phyloP scores from a whole-genome alignment of 2,113 vertebrate genomes.

The Numida meleagris region DNA sequence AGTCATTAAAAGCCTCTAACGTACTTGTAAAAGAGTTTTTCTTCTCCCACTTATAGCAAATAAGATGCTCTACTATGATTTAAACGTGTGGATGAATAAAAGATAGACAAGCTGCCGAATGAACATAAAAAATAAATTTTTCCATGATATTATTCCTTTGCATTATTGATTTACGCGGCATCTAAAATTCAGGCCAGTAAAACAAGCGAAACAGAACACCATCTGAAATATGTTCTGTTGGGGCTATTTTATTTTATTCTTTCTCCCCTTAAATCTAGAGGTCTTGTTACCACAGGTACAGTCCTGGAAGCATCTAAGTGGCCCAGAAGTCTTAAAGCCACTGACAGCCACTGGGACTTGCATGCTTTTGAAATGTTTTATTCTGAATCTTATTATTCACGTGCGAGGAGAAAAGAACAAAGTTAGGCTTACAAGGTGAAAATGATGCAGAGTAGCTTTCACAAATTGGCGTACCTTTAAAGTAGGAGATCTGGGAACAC shows the following conservation, averaged over 20 bases:
- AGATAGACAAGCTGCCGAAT: neutral
- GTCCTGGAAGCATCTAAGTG: neutral
- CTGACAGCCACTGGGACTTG: neutral
- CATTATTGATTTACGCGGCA: neutral
- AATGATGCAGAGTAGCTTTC: neutral
- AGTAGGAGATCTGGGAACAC: neutral
- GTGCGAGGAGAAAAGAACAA: neutral
- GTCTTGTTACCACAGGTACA: neutral
- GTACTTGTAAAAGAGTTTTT: neutral
- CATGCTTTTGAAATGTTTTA: neutral
- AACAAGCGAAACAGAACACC: neutral
- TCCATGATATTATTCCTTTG: neutral
- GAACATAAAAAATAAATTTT: neutral
- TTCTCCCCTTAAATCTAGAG: neutral
- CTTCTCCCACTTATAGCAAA: neutral
- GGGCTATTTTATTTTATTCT: neutral
- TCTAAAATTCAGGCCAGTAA: neutral
- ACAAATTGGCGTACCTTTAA: neutral
- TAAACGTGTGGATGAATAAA: neutral
- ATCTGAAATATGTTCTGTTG: neutral
- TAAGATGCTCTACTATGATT: neutral
- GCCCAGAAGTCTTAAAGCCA: neutral
- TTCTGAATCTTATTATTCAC: neutral
- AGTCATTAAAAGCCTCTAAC: neutral
- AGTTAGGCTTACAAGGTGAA: neutral